phyloP scores from a whole-genome alignment of 2,797 vertebrate species.

The Neomorphus geoffroyi region DNA sequence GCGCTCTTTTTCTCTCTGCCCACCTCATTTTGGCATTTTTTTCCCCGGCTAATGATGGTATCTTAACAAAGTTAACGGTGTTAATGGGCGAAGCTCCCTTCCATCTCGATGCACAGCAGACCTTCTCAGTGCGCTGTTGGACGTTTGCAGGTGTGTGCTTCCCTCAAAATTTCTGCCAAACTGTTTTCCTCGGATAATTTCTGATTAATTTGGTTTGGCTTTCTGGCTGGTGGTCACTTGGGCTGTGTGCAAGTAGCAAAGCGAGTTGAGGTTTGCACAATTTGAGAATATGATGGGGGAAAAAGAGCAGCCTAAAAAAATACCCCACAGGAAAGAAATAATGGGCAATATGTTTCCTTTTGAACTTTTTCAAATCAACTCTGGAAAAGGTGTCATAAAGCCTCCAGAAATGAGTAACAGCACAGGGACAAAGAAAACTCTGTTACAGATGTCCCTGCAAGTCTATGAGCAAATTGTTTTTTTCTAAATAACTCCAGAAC shows the following conservation, averaged over 20 bases:
- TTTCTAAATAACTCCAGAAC: conserved; percentile 89
- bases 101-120: background rate
- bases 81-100: background rate
- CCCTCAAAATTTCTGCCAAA: background rate
- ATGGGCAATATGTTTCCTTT: conserved; percentile 70
- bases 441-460: conserved; percentile 91
- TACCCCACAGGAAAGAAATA: conserved; percentile 70
- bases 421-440: conserved; percentile 75
- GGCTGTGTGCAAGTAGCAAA: background rate
- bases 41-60: background rate
- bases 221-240: background rate
- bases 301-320: conserved; percentile 37
- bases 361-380: conserved; percentile 69
- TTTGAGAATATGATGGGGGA: conserved; percentile 35
- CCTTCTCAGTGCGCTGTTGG: background rate
- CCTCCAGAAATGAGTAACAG: conserved; percentile 84
- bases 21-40: background rate
- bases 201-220: conserved; percentile 13
- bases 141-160: background rate
- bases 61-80: background rate
- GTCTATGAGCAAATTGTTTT: conserved; percentile 85
- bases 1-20: background rate
- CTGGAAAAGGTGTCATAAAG: conserved; percentile 89
- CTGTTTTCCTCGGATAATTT: background rate
- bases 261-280: conserved; percentile 24